These are phyloP conservation scores for Damaliscus lunatus DNA, from an alignment of 2,113 vertebrate genomes.

Conservation along the genomic window DNA sequence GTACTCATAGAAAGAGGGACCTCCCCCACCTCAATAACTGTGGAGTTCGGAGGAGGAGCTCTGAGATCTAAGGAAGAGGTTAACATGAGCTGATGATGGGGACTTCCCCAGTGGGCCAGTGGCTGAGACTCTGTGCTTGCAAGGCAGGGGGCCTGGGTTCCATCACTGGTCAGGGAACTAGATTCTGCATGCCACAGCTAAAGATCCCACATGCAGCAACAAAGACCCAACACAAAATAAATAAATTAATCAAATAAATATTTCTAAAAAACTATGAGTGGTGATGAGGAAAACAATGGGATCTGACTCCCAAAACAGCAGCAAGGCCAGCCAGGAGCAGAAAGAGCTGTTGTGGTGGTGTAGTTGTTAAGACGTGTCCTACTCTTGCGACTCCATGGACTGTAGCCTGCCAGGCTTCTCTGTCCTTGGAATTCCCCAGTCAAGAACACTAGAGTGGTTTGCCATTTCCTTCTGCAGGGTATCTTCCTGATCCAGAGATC, in stretches of 20 bases:
- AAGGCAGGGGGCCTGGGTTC: background rate
- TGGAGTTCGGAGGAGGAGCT: background rate
- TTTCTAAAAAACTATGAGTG: background rate
- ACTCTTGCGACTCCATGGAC: background rate
- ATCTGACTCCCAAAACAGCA: no score
- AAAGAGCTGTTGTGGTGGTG: background rate
- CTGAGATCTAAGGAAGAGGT: background rate
- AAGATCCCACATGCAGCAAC: background rate
- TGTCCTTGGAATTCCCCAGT: background rate
- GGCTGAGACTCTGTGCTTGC: background rate
- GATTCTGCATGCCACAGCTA: background rate
- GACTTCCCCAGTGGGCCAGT: background rate
- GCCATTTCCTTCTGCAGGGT: background rate
- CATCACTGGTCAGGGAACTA: background rate
- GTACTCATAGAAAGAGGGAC: background rate
- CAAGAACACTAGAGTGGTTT: background rate
- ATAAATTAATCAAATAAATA: background rate
- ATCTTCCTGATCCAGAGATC: background rate
- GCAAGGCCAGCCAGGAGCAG: background rate
- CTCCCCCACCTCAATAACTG: rapidly evolving
- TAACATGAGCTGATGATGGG: background rate
- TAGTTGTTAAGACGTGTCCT: background rate
- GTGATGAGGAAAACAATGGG: background rate
- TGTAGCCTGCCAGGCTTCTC: background rate
- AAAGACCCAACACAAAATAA: background rate